Base-by-base conservation (phyloP, 2,888 invertebrate genomes). In the Philereme transversata region DNA sequence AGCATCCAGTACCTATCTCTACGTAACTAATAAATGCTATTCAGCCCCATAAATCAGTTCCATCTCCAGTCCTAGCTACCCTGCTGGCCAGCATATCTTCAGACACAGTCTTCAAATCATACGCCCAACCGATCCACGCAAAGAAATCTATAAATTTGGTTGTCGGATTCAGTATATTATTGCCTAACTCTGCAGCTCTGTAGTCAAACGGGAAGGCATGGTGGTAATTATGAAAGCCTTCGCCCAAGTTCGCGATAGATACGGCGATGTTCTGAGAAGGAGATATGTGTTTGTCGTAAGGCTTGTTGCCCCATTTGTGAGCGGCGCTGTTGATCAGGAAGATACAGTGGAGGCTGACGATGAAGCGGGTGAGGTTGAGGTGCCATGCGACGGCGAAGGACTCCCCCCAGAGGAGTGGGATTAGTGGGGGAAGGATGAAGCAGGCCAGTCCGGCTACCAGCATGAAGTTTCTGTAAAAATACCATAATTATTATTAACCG, bases 301-400 rank as follows among this genome's bases (percentile, higher is more conserved):
- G 88, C 51, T 79, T 83, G 62, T 77, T 78, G 40, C 88, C 89
- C 84, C 84, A 88, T 44, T 84, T 68, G 77, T 95, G 95, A 33
- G 95, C 95, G 5, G 92, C 93, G 72, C 94, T 94, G 86, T 95
- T 95, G 22, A 95, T 94, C 9, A 93, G 80, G 94, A 94, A 95
- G 4, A 73, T 65, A 22, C n/a, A 33, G 52, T 63, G 58, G 8
- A 63, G 48, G 48, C 55, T 63, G 40, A 41, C 9, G 22, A 63
- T 53, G 52, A 40, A 63, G 11, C 62, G 62, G 4, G 51, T 8
- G 5, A 43, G 35, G 56, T 63, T 63, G 45, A 63, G 35, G 41
- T 51, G 11, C 55, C 51, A 63, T 3, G 52, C 51, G 5, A 53
- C 41, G 22, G n/a, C 6, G 49, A 59, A 38, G 0, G 43, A 22